A percentile compares a stretch with the other conserved stretches of the same genome.
These are phyloP conservation scores for Pachypanchax playfairii DNA, from an alignment of 2,113 vertebrate genomes.

Conservation along the genomic window DNA sequence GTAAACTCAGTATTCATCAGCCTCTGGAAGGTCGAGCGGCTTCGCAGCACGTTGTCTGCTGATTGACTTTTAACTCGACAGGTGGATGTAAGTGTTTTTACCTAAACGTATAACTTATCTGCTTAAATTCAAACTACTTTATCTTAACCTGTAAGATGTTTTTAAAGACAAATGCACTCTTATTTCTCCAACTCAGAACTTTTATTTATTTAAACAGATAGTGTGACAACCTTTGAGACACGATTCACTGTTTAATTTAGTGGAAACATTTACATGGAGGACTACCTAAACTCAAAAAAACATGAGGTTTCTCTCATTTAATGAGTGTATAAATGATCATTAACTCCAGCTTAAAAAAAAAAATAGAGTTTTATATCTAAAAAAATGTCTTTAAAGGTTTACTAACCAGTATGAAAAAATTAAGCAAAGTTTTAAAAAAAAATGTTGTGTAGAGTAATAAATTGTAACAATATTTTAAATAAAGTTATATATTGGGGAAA, in stretches of 20 bases:
- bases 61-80: slow-evolving; percentile 34
- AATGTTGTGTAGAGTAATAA: slow-evolving; percentile 81
- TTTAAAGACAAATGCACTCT: slow-evolving; percentile 70
- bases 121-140: too few relatives aligned
- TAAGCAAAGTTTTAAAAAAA: slow-evolving; percentile 69
- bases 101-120: too few relatives aligned
- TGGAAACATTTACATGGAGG: slow-evolving; percentile 16
- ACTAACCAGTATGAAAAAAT: slow-evolving; percentile 71
- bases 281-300: slow-evolving; percentile 24
- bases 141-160: too few relatives aligned
- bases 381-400: slow-evolving; percentile 69
- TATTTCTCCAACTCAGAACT: slow-evolving; percentile 65
- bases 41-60: slow-evolving; percentile 21
- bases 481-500: slow-evolving; percentile 78
- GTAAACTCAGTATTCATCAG: slow-evolving; percentile 19
- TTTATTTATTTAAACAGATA: slow-evolving; percentile 76
- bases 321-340: slow-evolving; percentile 58
- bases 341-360: slow-evolving; percentile 52
- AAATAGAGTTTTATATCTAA: slow-evolving; percentile 78
- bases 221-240: slow-evolving; percentile 39
- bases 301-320: slow-evolving; percentile 51
- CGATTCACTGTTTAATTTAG: slow-evolving; percentile 35
- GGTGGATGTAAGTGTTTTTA: slow-evolving; percentile 49
- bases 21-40: slow-evolving; percentile 11
- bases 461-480: slow-evolving; percentile 86